phyloP scores from a whole-genome alignment of 2,888 invertebrate genomes.

The Drepanosiphum platanoidis region DNA sequence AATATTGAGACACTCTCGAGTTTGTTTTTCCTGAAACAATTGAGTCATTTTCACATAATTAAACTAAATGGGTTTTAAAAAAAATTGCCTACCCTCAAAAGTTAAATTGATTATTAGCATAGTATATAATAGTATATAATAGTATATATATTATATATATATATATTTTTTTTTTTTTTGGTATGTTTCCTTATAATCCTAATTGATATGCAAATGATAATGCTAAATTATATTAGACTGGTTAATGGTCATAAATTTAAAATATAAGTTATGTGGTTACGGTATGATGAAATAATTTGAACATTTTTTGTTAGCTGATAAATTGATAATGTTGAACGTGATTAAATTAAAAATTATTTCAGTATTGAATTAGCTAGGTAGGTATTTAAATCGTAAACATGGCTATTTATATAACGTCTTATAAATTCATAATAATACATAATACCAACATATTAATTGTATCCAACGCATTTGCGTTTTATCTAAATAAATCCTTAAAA shows the following conservation, averaged over 20 bases:
- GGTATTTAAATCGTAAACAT: not conserved
- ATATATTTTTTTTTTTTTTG: not conserved
- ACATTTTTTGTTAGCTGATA: not conserved
- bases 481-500: constrained; percentile 9
- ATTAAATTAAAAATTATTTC: not conserved
- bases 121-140: too few species aligned
- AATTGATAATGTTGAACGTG: not conserved
- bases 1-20: constrained; percentile 7
- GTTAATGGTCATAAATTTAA: not conserved
- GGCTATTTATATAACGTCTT: not conserved
- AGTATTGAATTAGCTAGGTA: not conserved
- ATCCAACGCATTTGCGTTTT: not conserved
- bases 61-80: constrained; percentile 1
- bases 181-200: not conserved
- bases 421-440: too few species aligned
- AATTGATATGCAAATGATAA: not conserved
- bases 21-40: constrained; percentile 16
- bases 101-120: not conserved
- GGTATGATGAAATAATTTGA: not conserved
- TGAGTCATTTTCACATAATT: not conserved
- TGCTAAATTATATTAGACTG: not conserved
- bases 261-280: too few species aligned
- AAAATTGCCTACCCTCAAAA: not conserved
- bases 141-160: too few species aligned
- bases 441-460: not conserved